Base-by-base conservation (phyloP, 2,113 vertebrate genomes). In the Rattus rattus region DNA sequence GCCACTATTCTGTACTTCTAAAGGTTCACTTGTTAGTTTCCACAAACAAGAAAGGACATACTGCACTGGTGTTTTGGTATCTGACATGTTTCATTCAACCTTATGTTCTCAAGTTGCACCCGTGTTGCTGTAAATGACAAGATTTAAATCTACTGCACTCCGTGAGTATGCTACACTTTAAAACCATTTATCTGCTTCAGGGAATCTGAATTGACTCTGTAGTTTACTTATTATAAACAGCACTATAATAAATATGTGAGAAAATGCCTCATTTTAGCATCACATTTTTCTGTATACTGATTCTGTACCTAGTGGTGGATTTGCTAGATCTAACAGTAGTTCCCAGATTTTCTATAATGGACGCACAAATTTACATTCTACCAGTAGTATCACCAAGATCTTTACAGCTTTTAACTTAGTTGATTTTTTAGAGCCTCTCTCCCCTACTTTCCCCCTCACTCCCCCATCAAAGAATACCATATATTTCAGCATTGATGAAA, bases 401-500 rank as follows among this genome's bases (percentile, higher is more conserved):
- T 67, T 67, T 20, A 87, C 30, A 87, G n/a, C 36, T 84, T 90
- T 87, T 63, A 76, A 30, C 14, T 70, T 79, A 84, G 54, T 49
- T 75, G 10, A 24, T 2, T 12, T 20, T 65, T 90, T 92, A 20
- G n/a, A 92, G 47, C 75, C 43, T 90, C 22, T 39, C 33, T 9
- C 20, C 76, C 30, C 36, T 67, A 39, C 30, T 56, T 72, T 33
- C 93, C 69, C n/a, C 56, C 52, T 19, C n/a, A 70, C 79, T 92
- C 43, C 43, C 43, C 43, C 43, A 43, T 43, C 75, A 80, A 94
- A 90, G 79, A 90, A 69, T 0, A 13, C 2, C 6, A 2, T 76
- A 19, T 83, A 92, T 59, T 94, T 94, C 59, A 93, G 54, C 36
- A 88, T 92, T 65, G 65, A 36, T 59, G 59, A 36, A n/a, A 24